Conservation (phyloP, 2,797 vertebrate genomes). For the Poeciliopsis turneri region DNA sequence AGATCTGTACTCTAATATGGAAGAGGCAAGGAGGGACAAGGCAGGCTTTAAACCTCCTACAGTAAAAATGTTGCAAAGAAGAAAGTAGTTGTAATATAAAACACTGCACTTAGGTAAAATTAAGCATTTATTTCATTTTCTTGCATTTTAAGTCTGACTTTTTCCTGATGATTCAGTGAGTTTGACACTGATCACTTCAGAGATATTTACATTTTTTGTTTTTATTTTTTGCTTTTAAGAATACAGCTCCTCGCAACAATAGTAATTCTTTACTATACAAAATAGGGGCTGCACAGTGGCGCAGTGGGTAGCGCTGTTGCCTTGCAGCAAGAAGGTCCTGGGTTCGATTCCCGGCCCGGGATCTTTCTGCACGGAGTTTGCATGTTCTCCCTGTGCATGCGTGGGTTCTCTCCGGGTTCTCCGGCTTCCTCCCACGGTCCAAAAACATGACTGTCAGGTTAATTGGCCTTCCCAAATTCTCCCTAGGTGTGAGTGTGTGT, state of each 20-base stretch:
- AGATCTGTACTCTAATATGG: neutral
- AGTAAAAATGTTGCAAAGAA: neutral
- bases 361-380: no score
- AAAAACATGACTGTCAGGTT: no score
- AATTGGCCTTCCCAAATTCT: no score
- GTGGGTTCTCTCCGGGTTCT: no score
- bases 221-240: neutral
- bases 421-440: no score
- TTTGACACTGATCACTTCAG: neutral
- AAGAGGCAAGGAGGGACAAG: neutral
- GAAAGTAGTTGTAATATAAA: neutral
- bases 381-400: no score
- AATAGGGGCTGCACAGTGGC: no score
- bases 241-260: neutral
- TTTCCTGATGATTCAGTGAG: neutral
- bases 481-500: no score
- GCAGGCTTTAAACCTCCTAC: constrained; percentile 3
- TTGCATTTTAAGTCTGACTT: neutral
- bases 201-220: neutral
- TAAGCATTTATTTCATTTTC: neutral
- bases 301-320: no score
- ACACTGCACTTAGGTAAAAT: neutral
- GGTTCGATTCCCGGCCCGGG: no score
- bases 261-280: neutral
- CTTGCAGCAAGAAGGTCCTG: no score